Conservation (phyloP, 2,888 invertebrate species). For the Athrips mouffetella region DNA sequence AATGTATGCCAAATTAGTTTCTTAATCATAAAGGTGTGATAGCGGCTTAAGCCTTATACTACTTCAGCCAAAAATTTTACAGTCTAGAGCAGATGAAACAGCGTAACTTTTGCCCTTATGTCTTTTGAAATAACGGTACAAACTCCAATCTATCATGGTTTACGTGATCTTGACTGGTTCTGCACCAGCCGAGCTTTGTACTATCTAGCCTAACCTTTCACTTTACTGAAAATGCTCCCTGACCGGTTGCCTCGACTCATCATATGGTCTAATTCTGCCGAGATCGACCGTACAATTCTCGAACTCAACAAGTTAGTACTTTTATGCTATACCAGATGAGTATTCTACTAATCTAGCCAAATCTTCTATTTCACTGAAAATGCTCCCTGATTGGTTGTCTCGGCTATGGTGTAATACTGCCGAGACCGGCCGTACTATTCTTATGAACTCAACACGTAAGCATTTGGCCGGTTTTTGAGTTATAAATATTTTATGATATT, state of each 20-base stretch:
- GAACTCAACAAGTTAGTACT: constrained; percentile 76
- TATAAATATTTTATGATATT: no score
- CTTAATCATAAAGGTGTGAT: no score
- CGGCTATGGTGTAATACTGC: constrained; percentile 87
- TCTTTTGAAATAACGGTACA: no score
- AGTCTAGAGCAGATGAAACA: no score
- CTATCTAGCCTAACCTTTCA: constrained; percentile 83
- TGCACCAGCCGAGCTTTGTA: constrained; percentile 80
- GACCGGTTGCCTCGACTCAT: constrained; percentile 85
- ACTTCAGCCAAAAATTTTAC: no score
- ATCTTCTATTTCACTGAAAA: constrained; percentile 88
- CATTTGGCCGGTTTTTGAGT: no score
- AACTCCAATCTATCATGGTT: no score
- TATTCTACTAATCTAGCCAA: constrained; percentile 81
- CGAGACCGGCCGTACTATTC: constrained; percentile 82
- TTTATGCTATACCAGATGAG: constrained; percentile 71
- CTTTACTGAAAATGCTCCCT: constrained; percentile 90
- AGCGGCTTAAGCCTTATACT: no score
- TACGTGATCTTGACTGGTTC: no score
- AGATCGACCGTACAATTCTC: constrained; percentile 82
- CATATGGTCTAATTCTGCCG: constrained; percentile 86
- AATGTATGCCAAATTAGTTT: no score
- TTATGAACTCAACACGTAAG: constrained; percentile 80
- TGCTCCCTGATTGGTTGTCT: constrained; percentile 86
- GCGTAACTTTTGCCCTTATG: no score